Conservation (phyloP, 2,888 invertebrate species). For the Orthonychiurus folsomi region DNA sequence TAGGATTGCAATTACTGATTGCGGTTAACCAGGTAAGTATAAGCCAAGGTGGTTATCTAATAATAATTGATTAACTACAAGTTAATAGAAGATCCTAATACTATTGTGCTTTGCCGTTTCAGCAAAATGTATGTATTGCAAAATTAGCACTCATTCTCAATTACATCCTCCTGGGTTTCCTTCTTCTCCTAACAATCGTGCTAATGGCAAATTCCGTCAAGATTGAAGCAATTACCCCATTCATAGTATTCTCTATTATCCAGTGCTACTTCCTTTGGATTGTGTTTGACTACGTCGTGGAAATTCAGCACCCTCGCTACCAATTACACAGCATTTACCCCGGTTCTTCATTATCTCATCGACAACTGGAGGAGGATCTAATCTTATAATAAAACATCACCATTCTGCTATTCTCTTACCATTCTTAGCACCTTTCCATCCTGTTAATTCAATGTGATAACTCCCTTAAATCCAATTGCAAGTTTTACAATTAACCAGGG, state of each 20-base stretch:
- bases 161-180: conserved; percentile 11
- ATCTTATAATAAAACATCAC: too few species aligned
- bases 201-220: conserved; percentile 6
- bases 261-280: conserved; percentile 11
- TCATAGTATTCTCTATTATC: conserved; percentile 6
- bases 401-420: too few species aligned
- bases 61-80: neutral
- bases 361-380: neutral
- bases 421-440: too few species aligned
- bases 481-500: too few species aligned
- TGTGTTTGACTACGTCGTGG: conserved; percentile 6
- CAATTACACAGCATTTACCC: neutral
- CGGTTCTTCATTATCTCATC: neutral
- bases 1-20: conserved; percentile 9
- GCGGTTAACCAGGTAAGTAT: conserved; percentile 11
- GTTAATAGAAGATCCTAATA: neutral
- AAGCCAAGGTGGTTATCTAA: neutral
- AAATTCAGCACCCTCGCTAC: neutral
- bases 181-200: conserved; percentile 11
- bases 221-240: neutral
- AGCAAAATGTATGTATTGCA: conserved; percentile 10
- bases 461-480: too few species aligned
- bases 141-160: conserved; percentile 10
- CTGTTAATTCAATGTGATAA: too few species aligned
- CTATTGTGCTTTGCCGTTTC: neutral